Percentiles rank a stretch among this genome's conserved stretches.
phyloP scores from a whole-genome alignment of 1,140 invertebrate genomes.

The Leptinotarsa defecta region DNA sequence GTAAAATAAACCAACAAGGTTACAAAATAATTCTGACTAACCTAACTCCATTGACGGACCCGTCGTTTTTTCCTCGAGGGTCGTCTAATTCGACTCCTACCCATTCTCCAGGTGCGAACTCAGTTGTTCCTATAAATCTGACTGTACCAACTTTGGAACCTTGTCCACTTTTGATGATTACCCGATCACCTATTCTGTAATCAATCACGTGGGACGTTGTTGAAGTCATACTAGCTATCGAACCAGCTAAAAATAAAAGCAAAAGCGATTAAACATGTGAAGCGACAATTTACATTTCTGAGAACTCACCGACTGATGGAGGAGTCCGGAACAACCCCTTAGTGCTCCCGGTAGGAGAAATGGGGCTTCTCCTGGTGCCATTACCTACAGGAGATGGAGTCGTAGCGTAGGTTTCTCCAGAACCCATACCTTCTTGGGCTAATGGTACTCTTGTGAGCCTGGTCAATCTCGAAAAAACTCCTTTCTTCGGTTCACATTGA shows the following conservation, averaged over 20 bases:
- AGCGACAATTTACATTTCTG: background rate
- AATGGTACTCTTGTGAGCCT: conserved; percentile 79
- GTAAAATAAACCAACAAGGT: too few relatives aligned
- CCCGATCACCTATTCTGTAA: conserved; percentile 84
- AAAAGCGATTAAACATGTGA: background rate
- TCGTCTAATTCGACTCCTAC: conserved; percentile 95
- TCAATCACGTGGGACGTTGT: conserved; percentile 61
- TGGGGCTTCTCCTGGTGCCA: conserved; percentile 43
- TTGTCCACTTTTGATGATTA: conserved; percentile 84
- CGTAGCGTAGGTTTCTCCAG: conserved; percentile 37
- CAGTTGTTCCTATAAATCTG: conserved; percentile 81
- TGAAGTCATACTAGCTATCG: conserved; percentile 64
- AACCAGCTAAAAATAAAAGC: conserved; percentile 61
- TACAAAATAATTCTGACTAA: conserved; percentile 45
- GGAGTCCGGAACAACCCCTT: conserved; percentile 56
- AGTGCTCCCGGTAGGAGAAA: conserved; percentile 60
- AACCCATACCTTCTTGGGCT: conserved; percentile 55
- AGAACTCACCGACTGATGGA: conserved; percentile 53
- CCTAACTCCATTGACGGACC: conserved; percentile 86
- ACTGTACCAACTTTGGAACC: conserved; percentile 88
- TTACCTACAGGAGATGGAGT: conserved; percentile 41
- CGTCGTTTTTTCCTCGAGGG: conserved; percentile 93
- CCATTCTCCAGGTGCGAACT: conserved; percentile 92
- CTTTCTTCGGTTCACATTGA: conserved; percentile 91
- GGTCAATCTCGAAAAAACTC: conserved; percentile 90